Conservation (phyloP, 1,140 invertebrate species). For the Cherax quadricarinatus region DNA sequence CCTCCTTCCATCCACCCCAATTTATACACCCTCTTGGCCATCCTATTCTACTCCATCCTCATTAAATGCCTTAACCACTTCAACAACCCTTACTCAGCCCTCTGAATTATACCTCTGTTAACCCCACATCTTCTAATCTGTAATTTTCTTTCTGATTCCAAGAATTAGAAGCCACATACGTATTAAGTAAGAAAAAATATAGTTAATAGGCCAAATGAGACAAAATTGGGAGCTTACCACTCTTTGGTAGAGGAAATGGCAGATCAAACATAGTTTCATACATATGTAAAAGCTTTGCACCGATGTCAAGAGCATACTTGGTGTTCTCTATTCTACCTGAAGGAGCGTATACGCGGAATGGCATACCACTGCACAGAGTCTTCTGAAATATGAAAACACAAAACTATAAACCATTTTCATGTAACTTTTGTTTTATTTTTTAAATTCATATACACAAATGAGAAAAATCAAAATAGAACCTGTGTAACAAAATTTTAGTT, state of each 20-base stretch:
- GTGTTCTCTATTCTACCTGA: constrained; percentile 87
- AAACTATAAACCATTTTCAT: background rate
- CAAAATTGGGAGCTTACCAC: constrained; percentile 50
- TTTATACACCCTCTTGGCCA: too few species aligned
- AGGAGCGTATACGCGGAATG: constrained; percentile 85
- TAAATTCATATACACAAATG: background rate
- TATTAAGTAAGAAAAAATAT: background rate
- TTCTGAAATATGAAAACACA: constrained; percentile 9
- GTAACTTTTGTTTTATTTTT: background rate
- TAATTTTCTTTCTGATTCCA: too few species aligned
- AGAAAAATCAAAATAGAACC: too few species aligned
- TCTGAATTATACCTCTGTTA: too few species aligned
- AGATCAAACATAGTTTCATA: constrained; percentile 91
- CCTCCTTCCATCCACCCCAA: too few species aligned
- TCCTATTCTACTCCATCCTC: too few species aligned
- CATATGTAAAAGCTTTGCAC: constrained; percentile 86
- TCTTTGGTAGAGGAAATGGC: constrained; percentile 78
- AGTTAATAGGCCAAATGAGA: background rate
- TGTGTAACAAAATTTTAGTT: too few species aligned
- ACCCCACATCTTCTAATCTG: too few species aligned
- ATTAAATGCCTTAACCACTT: too few species aligned
- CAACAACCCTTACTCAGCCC: too few species aligned
- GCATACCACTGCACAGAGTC: constrained; percentile 29
- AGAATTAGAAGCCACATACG: too few species aligned
- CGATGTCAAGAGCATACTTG: constrained; percentile 86